These are phyloP conservation scores for Zaprionus capensis DNA, from an alignment of 1,140 invertebrate genomes.

Conservation along the genomic window DNA sequence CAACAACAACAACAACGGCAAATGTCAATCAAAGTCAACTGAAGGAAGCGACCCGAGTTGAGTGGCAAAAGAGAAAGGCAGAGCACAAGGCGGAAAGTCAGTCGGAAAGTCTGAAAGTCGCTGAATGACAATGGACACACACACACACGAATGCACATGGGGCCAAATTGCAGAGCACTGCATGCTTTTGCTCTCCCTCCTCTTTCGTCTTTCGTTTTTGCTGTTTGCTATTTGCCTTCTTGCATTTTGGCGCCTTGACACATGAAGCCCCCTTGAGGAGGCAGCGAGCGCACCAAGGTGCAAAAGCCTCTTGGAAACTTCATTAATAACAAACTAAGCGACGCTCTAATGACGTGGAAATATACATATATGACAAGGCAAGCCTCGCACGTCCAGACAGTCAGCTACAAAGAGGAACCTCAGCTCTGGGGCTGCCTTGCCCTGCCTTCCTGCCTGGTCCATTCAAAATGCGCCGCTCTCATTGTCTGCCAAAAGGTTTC, in stretches of 20 bases:
- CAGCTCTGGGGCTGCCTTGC: not conserved
- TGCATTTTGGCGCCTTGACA: constrained; percentile 45
- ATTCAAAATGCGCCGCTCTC: constrained; percentile 37
- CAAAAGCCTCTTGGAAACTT: constrained; percentile 65
- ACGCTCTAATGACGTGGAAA: constrained; percentile 55
- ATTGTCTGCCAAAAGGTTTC: constrained; percentile 53
- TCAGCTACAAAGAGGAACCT: not conserved
- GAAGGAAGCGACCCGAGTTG: constrained; percentile 51
- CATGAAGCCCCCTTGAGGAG: constrained; percentile 25
- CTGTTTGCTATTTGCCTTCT: not conserved
- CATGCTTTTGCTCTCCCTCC: constrained; percentile 6
- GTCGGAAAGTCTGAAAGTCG: constrained; percentile 22
- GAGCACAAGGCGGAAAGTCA: constrained; percentile 24
- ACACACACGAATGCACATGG: constrained; percentile 19
- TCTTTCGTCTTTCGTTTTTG: not conserved
- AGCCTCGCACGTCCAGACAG: constrained; percentile 36
- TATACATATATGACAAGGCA: constrained; percentile 60
- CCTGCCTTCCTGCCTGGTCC: not conserved
- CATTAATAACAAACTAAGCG: constrained; percentile 77
- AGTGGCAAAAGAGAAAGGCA: constrained; percentile 78
- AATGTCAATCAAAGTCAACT: constrained; percentile 79
- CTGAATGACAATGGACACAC: constrained; percentile 48
- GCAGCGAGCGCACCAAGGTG: constrained; percentile 42
- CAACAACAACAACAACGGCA: constrained; percentile 42
- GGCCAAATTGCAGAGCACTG: constrained; percentile 50